Evolutionary conservation across 2,797 vertebrate species (phyloP), one percentile per base, ranked within the genome.

Genomic region (Adrianichthys oophorus): DNA sequence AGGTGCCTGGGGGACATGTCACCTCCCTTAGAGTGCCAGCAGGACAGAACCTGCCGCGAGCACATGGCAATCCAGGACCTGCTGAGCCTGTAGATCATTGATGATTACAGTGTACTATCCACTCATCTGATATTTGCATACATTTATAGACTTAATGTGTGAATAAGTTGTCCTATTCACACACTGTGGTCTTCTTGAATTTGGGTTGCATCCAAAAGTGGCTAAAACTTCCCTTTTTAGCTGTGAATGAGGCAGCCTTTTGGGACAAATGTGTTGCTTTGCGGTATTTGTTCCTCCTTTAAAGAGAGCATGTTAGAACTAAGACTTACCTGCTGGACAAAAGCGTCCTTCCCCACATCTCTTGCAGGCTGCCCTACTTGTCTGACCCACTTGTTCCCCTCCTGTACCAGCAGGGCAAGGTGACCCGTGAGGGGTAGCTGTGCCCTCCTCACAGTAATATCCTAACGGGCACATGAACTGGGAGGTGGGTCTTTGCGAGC

Each of bases 371-470:
- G 91, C 86, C 72, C 91, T 91, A 90, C 91, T 93, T 87, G 92
- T 93, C 86, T 94, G 93, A 67, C 93, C 94, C 84, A 91, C 79
- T 89, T 93, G 90, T 84, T 90, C 90, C 69, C 92, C 93, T 3
- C 89, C 91, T 43, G 93, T 95, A 48, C 94, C 94, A 68, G 87
- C 80, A 21, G 92, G 93, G 63, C 93, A 94, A 79, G 93, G 93
- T 84, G 89, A 93, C 70, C 92, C 92, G 23, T 94, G 87, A 32
- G 88, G 91, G 59, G 84, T 88, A 60, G 83, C 83, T 0, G 91
- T 94, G 79, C 93, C 93, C 84, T 92, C 91, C 70, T 93, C 91
- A 79, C 93, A 95, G 79, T 93, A 95, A 87, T 91, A 93, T 66
- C 93, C 93, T 72, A 79, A 89, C 70, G 91, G 92, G 76, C 93